phyloP scores from a whole-genome alignment of 2,113 vertebrate species.

The Phyllopteryx taeniolatus region DNA sequence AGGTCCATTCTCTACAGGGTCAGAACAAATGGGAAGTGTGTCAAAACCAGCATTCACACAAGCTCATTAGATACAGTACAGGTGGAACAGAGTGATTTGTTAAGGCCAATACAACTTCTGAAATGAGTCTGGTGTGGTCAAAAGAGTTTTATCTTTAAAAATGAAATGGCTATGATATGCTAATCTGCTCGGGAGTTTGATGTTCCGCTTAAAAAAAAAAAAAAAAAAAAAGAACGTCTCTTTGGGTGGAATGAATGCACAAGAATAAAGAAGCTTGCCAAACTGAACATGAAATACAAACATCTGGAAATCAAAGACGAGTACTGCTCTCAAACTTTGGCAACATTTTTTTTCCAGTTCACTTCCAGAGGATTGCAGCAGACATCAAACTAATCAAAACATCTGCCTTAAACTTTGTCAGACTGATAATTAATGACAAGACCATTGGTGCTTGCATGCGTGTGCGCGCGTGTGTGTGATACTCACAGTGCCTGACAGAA shows the following conservation, averaged over 20 bases:
- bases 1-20: constrained; percentile 92
- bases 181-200: neutral
- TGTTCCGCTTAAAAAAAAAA: neutral
- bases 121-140: neutral
- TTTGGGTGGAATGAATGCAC: too few relatives aligned
- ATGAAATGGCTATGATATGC: neutral
- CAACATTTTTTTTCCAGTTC: too few relatives aligned
- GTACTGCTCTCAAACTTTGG: too few relatives aligned
- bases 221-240: neutral
- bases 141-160: too few relatives aligned
- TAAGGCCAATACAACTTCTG: neutral
- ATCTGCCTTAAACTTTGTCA: neutral
- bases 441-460: neutral
- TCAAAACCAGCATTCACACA: neutral
- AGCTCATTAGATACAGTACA: neutral
- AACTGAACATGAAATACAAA: neutral
- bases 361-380: too few relatives aligned
- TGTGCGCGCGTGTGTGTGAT: neutral
- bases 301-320: neutral
- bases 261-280: neutral
- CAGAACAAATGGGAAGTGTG: constrained; percentile 17
- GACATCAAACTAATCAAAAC: neutral
- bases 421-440: neutral
- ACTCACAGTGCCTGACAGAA: constrained; percentile 96
- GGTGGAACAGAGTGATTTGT: neutral